A percentile compares a stretch with the other conserved stretches of the same genome.
Conservation (phyloP, 1,140 invertebrate species). For the Drosophila nannoptera region DNA sequence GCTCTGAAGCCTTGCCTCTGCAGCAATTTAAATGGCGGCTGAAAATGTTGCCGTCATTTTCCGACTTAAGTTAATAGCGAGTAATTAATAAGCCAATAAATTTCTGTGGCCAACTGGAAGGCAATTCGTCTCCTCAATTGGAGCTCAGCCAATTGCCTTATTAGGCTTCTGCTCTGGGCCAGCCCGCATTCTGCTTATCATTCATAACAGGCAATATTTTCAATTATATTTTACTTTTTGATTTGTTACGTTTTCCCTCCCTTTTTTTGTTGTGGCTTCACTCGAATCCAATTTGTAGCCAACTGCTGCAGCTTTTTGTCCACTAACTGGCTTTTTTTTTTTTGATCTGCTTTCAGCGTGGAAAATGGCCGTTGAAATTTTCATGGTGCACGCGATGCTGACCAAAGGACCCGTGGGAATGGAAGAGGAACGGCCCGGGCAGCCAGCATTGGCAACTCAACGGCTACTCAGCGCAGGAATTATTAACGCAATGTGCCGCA, state of each 20-base stretch:
- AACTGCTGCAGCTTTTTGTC: conserved; percentile 22
- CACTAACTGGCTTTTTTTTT: conserved; percentile 27
- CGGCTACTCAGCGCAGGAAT: conserved; percentile 61
- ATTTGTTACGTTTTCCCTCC: neutral
- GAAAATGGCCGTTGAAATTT: conserved; percentile 41
- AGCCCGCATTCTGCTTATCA: conserved; percentile 6
- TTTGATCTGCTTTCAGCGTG: neutral
- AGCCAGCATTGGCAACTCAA: conserved; percentile 43
- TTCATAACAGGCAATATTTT: conserved; percentile 18
- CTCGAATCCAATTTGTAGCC: conserved; percentile 23
- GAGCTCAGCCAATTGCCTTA: too few relatives aligned
- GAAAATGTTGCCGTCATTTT: too few relatives aligned
- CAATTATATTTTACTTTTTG: conserved; percentile 12
- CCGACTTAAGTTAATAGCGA: too few relatives aligned
- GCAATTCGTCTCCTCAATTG: too few relatives aligned
- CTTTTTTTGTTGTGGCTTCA: neutral
- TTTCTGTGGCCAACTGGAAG: too few relatives aligned
- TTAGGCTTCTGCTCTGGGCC: neutral
- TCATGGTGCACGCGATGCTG: conserved; percentile 36
- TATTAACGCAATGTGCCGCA: conserved; percentile 58
- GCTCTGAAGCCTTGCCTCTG: too few relatives aligned
- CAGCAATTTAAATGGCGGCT: too few relatives aligned
- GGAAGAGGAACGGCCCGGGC: neutral
- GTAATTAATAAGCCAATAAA: too few relatives aligned
- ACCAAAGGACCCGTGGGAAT: conserved; percentile 3